Percentiles rank a stretch among this genome's conserved stretches.
These are phyloP conservation scores for Echinometra lucunter DNA, from an alignment of 53 echinoderm and acorn worm species.

Conservation along the genomic window DNA sequence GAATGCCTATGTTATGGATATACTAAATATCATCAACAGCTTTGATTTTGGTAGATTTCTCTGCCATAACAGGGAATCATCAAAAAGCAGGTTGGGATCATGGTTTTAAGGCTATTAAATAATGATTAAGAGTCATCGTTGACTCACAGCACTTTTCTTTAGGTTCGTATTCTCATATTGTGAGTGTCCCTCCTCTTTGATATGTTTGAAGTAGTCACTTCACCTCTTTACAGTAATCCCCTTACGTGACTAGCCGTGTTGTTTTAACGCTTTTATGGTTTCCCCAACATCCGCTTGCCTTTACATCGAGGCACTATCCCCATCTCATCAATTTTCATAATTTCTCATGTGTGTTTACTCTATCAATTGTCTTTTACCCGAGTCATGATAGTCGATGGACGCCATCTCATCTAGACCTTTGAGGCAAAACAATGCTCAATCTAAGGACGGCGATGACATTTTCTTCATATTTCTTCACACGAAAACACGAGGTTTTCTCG, in stretches of 20 bases:
- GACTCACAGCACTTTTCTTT: no score
- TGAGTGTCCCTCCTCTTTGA: neutral
- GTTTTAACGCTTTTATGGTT: neutral
- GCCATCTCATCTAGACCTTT: neutral
- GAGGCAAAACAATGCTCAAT: neutral
- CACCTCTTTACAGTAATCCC: no score
- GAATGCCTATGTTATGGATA: no score
- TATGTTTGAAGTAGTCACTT: neutral
- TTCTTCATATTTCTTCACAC: neutral
- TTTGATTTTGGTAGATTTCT: no score
- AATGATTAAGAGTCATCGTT: no score
- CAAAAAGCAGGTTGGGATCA: no score
- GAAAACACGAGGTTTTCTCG: neutral
- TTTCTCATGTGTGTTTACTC: neutral
- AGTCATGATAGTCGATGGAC: neutral
- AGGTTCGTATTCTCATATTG: neutral
- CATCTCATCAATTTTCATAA: neutral
- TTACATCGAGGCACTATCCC: neutral
- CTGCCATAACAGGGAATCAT: no score
- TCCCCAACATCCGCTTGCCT: neutral
- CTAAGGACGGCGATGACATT: neutral
- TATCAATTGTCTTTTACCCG: neutral
- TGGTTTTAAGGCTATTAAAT: no score
- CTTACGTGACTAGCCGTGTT: neutral
- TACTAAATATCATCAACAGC: no score